Evolutionary conservation across 2,113 vertebrate species (phyloP).

Genomic region (Rhinichthys klamathensis): DNA sequence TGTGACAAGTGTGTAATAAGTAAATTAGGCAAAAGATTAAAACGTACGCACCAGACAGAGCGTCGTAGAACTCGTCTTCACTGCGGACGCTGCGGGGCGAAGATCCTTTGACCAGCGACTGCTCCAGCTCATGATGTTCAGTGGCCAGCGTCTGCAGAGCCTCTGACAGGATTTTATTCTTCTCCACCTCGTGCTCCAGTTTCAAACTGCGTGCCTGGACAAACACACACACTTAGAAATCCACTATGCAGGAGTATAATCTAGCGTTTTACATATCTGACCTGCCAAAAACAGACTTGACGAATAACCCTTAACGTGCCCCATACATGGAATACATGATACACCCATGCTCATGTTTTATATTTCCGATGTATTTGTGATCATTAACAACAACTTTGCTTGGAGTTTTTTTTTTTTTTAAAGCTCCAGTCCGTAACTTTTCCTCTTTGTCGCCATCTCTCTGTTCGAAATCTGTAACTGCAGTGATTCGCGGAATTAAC

Average conservation of each 20-base stretch:
- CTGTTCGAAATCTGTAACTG: no score
- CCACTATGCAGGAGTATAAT: background rate
- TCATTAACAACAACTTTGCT: background rate
- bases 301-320: background rate
- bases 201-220: constrained; percentile 88
- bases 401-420: background rate
- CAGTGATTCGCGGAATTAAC: no score
- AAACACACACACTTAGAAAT: constrained; percentile 38
- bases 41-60: constrained; percentile 85
- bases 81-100: constrained; percentile 84
- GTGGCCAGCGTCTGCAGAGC: constrained; percentile 94
- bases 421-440: no score
- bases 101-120: constrained; percentile 89
- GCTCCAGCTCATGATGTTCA: constrained; percentile 95
- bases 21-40: no score
- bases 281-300: background rate
- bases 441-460: no score
- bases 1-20: no score
- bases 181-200: constrained; percentile 94
- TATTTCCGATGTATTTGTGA: background rate
- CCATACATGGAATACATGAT: no score
- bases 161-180: constrained; percentile 96
- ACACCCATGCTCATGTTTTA: background rate
- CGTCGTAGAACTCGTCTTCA: constrained; percentile 96
- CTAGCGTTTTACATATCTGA: background rate